Conservation (phyloP, 2,888 invertebrate species). For the Merodon equestris region DNA sequence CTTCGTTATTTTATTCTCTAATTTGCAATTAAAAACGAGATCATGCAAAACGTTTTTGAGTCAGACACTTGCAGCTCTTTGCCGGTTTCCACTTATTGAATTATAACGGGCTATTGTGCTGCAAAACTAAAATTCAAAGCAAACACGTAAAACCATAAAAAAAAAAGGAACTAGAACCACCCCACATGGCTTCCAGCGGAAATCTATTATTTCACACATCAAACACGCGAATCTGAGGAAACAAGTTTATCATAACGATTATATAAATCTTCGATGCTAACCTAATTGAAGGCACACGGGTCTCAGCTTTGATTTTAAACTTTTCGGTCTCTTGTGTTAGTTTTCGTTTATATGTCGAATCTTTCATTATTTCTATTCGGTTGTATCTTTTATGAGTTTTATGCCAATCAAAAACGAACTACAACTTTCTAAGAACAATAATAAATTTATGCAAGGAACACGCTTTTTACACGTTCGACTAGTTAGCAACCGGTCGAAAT, state of each 20-base stretch:
- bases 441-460: slow-evolving; percentile 55
- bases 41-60: too few species aligned
- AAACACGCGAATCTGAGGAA: slow-evolving; percentile 35
- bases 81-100: too few species aligned
- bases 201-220: slow-evolving; percentile 41
- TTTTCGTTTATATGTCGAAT: background rate
- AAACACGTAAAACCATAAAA: too few species aligned
- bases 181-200: slow-evolving; percentile 5
- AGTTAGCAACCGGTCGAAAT: slow-evolving; percentile 37
- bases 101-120: too few species aligned
- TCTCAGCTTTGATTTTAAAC: slow-evolving; percentile 1
- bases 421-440: slow-evolving; percentile 43
- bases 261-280: slow-evolving; percentile 24
- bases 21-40: too few species aligned
- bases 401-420: too few species aligned
- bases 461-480: slow-evolving; percentile 50
- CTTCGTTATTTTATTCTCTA: too few species aligned
- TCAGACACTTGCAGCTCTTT: too few species aligned
- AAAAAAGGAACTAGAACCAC: background rate
- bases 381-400: too few species aligned
- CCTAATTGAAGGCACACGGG: slow-evolving; percentile 37
- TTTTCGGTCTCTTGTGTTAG: background rate
- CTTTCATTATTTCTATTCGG: too few species aligned
- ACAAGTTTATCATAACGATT: slow-evolving; percentile 35
- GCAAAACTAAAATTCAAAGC: too few species aligned